Conservation (phyloP, 2,113 vertebrate species). For the Pollimyrus isidori region DNA sequence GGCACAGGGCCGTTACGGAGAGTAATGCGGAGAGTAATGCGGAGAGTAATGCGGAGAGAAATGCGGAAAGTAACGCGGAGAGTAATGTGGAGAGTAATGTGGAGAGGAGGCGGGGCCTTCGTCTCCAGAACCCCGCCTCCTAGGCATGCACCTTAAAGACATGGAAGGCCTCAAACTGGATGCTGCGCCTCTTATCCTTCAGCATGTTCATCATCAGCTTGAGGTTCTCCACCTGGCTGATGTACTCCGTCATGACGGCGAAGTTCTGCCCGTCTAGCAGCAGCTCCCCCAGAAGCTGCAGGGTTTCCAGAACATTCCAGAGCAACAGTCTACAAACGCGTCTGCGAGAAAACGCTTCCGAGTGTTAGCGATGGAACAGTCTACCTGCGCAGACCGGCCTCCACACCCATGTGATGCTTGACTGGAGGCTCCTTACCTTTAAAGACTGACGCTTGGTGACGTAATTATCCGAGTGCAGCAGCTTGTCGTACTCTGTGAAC, state of each 20-base stretch:
- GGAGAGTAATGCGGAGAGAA: not conserved
- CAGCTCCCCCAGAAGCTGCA: slow-evolving; percentile 70
- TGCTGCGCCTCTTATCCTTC: slow-evolving; percentile 90
- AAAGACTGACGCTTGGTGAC: slow-evolving; percentile 95
- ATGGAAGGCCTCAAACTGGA: slow-evolving; percentile 96
- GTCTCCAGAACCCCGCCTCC: not conserved
- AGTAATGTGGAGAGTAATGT: not conserved
- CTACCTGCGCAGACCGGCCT: not conserved
- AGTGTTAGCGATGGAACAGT: not conserved
- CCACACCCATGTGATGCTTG: not conserved
- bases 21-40: not conserved
- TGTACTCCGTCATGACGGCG: slow-evolving; percentile 88
- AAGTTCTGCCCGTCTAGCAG: slow-evolving; percentile 93
- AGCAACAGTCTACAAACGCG: not conserved
- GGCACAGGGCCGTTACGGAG: not conserved
- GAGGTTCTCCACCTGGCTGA: slow-evolving; percentile 90
- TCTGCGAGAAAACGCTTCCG: not conserved
- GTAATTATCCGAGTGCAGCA: slow-evolving; percentile 91
- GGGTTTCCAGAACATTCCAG: not conserved
- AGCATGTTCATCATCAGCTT: slow-evolving; percentile 97
- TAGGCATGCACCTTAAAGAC: slow-evolving; percentile 80
- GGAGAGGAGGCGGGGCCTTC: not conserved
- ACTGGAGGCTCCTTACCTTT: slow-evolving; percentile 64
- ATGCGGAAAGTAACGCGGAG: not conserved
- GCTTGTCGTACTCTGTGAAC: slow-evolving; percentile 93